Base-by-base conservation (phyloP, 2,797 vertebrate genomes). In the Bradypodion pumilum region DNA sequence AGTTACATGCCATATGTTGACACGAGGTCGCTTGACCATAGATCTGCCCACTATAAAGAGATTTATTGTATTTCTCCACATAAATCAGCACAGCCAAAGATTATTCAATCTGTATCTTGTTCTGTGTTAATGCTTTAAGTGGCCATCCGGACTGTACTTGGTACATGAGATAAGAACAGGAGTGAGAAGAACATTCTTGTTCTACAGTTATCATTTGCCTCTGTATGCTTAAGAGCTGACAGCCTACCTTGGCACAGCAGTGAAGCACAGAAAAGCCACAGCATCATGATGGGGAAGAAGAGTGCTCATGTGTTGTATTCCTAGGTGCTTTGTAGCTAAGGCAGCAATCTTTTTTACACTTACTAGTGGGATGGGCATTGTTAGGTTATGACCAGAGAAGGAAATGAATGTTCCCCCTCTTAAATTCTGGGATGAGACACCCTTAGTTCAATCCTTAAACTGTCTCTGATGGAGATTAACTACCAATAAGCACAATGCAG, bases 321-420 rank as follows among this genome's bases (percentile, higher is more conserved):
- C 4, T 40, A 90, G 37, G 32, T 44, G 40, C 89, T 86, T 86
- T 83, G 72, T 40, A 85, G 81, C 77, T 42, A 74, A 75, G n/a
- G 10, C 16, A 23, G 49, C 21, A 32, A 56, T 37, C 7, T 4
- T 56, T 16, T 4, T 56, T 16, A 56, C 13, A 56, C 16, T 15
- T 56, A n/a, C n/a, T n/a, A n/a, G n/a, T n/a, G n/a, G n/a, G n/a
- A n/a, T n/a, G n/a, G n/a, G n/a, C n/a, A n/a, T n/a, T 15, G 52
- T 4, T 56, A 56, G 16, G 15, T 56, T 56, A 16, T 56, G 52
- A 56, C 52, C 5, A 9, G 44, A 56, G 52, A 4, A 56, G 19
- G 52, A 16, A 56, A n/a, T 9, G 52, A 16, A 4, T 4, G 4
- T 15, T 15, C 52, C 52, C 19, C 52, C 52, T 16, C 52, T 56